Percentiles rank a stretch among this genome's conserved stretches.
Conservation (phyloP, 2,797 vertebrate genomes). For the Emys orbicularis region DNA sequence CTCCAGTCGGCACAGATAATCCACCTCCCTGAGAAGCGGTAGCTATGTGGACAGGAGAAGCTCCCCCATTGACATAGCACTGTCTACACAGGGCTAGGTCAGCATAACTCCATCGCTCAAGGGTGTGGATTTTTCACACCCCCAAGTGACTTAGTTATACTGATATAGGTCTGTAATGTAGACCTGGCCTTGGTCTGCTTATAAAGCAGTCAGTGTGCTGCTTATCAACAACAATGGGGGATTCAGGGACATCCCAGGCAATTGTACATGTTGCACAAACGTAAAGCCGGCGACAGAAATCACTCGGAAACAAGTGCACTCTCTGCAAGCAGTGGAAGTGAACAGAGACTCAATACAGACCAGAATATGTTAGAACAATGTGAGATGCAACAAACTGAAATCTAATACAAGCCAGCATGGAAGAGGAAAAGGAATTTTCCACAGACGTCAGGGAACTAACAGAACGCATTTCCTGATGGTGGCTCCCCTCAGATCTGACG, state of each 20-base stretch:
- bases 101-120: neutral
- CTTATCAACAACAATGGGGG: neutral
- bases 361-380: fast-evolving
- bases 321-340: neutral
- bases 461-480: neutral
- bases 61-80: too few relatives aligned
- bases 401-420: neutral
- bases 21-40: neutral
- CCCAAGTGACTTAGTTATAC: neutral
- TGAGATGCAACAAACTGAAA: neutral
- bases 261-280: neutral
- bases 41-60: too few relatives aligned
- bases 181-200: fast-evolving
- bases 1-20: neutral
- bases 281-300: neutral
- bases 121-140: neutral
- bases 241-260: neutral
- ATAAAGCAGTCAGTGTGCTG: neutral
- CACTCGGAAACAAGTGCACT: neutral
- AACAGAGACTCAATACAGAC: neutral
- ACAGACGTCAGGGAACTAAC: neutral
- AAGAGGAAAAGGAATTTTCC: neutral
- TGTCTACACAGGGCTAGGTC: neutral
- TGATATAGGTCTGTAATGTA: too few relatives aligned
- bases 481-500: neutral